Evolutionary conservation across 35 echinoderm and acorn worm species (phyloP), one percentile per base, ranked within the genome.

Genomic region (Anneissia japonica): DNA sequence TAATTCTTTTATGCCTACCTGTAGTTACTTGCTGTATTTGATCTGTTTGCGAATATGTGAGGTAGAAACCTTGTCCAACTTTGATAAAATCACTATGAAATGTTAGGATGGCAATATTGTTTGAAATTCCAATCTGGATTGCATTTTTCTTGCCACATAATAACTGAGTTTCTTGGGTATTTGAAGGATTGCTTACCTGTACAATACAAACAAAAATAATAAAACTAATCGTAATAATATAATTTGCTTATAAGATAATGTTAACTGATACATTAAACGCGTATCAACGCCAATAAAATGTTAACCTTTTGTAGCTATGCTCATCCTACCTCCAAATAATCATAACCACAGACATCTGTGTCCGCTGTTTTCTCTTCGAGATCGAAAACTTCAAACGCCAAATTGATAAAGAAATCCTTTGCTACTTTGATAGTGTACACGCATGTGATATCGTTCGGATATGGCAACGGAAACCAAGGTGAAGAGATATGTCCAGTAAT

Each of bases 31-130:
- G 74, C 5, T 31, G 73, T 36, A 83, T 32, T 2, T 80, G 45
- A 46, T 79, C 74, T 7, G 88, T 82, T 36, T 88, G 86, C 34
- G 88, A 36, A 39, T 80, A 93, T 19, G 72, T 78, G 9, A 72
- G 80, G 12, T 51, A 31, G 40, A 93, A 93, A 0, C 91, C 91
- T 38, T 89, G 84, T 33, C 88, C 88, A 77, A 93, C 88, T 9
- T 45, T 80, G 43, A 93, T 86, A 38, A 81, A 89, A 74, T 93
- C 91, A 74, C 86, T 88, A 46, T 45, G 32, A 77, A 93, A 93
- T 12, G 84, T 74, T 10, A 93, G 13, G 23, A 43, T 32, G 46
- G 85, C 77, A 28, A 80, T 17, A 51, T 93, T 79, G 36, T 36
- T 38, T 26, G n/a, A 1, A 36, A 93, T 46, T 28, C 75, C 34